Evolutionary conservation across 2,113 vertebrate species (phyloP).

Genomic region (Centropus unirufus): DNA sequence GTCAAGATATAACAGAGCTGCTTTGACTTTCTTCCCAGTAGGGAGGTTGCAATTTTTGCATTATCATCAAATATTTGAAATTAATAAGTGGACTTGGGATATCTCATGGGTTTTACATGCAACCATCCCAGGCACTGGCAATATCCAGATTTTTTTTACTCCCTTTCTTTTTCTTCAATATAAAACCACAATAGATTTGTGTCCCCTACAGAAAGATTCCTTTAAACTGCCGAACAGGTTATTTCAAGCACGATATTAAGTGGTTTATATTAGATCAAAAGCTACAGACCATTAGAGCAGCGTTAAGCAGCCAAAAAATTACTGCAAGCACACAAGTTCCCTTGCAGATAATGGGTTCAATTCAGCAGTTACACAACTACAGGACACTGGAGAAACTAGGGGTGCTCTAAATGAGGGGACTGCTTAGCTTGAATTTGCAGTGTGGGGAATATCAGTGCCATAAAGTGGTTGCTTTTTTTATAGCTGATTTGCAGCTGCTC

Average conservation of each 20-base stretch:
- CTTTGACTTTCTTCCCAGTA: background rate
- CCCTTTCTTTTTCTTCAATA: background rate
- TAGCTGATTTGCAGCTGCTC: background rate
- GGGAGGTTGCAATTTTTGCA: background rate
- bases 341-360: background rate
- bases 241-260: background rate
- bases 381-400: background rate
- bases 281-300: background rate
- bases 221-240: background rate
- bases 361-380: background rate
- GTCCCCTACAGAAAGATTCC: background rate
- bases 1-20: background rate
- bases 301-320: background rate
- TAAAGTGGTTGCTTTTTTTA: accelerated
- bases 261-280: background rate
- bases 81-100: background rate
- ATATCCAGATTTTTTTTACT: too few relatives aligned
- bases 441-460: background rate
- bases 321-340: background rate
- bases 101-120: accelerated
- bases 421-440: background rate
- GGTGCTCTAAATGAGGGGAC: background rate
- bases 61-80: background rate
- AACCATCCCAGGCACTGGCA: background rate
- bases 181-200: background rate